Percentiles rank a stretch among this genome's conserved stretches.
phyloP scores from a whole-genome alignment of 2,888 invertebrate species.

The Leucophenga maculata region DNA sequence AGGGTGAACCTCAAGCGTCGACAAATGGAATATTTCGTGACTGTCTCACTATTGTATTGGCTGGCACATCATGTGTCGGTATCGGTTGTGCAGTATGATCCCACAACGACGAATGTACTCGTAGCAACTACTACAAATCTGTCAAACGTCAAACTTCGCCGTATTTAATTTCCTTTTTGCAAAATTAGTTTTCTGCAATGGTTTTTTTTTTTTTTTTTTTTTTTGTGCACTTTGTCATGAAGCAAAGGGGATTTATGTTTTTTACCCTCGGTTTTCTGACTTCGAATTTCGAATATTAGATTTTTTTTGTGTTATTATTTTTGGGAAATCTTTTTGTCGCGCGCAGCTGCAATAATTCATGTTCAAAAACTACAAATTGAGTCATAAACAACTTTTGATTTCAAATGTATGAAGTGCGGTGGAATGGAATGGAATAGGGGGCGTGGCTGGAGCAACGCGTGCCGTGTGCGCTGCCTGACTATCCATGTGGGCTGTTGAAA shows the following conservation, averaged over 20 bases:
- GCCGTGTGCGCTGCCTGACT: too few species aligned
- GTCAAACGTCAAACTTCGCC: slow-evolving; percentile 62
- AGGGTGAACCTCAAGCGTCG: not conserved
- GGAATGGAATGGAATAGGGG: too few species aligned
- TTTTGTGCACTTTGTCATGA: not conserved
- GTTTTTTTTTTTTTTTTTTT: too few species aligned
- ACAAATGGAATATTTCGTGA: slow-evolving; percentile 37
- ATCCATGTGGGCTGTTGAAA: not conserved
- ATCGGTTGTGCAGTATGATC: too few species aligned
- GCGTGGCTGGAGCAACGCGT: too few species aligned
- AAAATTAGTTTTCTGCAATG: slow-evolving; percentile 55
- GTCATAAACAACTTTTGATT: slow-evolving; percentile 66
- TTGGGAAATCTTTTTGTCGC: slow-evolving; percentile 24
- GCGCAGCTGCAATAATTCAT: slow-evolving; percentile 65
- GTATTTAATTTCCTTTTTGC: slow-evolving; percentile 65
- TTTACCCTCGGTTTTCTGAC: slow-evolving; percentile 26
- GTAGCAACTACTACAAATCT: slow-evolving; percentile 51
- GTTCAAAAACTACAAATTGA: slow-evolving; percentile 66
- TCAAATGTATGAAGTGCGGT: slow-evolving; percentile 47
- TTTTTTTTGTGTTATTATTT: slow-evolving; percentile 29
- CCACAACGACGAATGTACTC: slow-evolving; percentile 22
- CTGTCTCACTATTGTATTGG: too few species aligned
- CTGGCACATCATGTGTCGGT: too few species aligned
- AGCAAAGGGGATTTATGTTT: not conserved
- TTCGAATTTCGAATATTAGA: not conserved